phyloP scores from a whole-genome alignment of 64 coral and sea anemone species.

The Montipora foliosa region DNA sequence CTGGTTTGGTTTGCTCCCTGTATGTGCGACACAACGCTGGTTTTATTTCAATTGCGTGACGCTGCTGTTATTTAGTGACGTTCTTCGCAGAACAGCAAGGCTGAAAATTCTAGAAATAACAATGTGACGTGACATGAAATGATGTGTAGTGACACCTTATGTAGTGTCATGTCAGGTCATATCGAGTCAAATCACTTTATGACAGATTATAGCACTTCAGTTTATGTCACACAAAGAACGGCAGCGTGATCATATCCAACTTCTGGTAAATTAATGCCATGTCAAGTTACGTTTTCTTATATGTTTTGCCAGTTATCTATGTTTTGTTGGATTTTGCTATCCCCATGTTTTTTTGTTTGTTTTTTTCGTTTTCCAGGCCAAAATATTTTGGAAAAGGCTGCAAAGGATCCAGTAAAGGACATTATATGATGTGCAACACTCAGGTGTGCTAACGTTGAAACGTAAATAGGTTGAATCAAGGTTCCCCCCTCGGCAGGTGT shows the following conservation, averaged over 20 bases:
- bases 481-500: no score
- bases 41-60: neutral
- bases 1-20: neutral
- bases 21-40: neutral
- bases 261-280: no score
- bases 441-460: neutral
- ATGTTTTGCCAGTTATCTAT: neutral
- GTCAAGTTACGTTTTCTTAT: neutral
- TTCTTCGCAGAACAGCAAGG: no score
- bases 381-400: constrained; percentile 55
- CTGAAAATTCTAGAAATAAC: no score
- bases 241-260: no score
- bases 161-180: neutral
- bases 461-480: no score
- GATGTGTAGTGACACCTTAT: neutral
- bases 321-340: no score
- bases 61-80: no score
- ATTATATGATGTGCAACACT: constrained; percentile 43
- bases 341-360: neutral
- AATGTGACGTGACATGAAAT: neutral
- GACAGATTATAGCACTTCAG: no score
- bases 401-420: constrained; percentile 16
- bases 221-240: no score
- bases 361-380: constrained; percentile 35
- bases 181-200: neutral